Conservation (phyloP, 2,888 invertebrate genomes). For the Thyatira batis region DNA sequence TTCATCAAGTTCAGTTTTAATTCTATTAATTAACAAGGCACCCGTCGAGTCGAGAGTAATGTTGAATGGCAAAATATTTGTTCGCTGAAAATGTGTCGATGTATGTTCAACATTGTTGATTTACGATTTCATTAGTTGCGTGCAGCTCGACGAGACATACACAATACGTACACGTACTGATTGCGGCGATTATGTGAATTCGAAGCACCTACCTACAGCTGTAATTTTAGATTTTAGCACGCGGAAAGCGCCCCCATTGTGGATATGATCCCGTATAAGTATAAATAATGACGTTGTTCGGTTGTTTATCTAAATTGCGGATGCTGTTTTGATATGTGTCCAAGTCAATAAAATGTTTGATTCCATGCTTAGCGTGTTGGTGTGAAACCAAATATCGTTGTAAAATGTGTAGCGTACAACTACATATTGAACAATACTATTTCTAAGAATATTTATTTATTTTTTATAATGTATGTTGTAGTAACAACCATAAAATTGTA, state of each 20-base stretch:
- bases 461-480: no score
- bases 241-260: background rate
- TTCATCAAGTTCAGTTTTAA: constrained; percentile 60
- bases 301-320: background rate
- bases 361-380: background rate
- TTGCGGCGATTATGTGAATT: constrained; percentile 45
- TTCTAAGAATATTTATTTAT: no score
- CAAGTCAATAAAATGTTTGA: background rate
- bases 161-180: constrained; percentile 51
- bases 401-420: no score
- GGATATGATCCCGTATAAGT: background rate
- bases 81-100: constrained; percentile 65
- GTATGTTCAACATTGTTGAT: constrained; percentile 65
- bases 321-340: background rate
- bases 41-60: constrained; percentile 50
- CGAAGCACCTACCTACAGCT: constrained; percentile 7
- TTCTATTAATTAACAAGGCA: constrained; percentile 67
- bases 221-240: background rate
- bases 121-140: constrained; percentile 76
- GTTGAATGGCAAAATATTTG: constrained; percentile 63
- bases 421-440: no score
- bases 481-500: no score
- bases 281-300: background rate
- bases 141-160: constrained; percentile 49
- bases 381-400: no score